A percentile compares a stretch with the other conserved stretches of the same genome.
Evolutionary conservation across 2,888 invertebrate species (phyloP).

Genomic region (Polydrusus pterygomalis): DNA sequence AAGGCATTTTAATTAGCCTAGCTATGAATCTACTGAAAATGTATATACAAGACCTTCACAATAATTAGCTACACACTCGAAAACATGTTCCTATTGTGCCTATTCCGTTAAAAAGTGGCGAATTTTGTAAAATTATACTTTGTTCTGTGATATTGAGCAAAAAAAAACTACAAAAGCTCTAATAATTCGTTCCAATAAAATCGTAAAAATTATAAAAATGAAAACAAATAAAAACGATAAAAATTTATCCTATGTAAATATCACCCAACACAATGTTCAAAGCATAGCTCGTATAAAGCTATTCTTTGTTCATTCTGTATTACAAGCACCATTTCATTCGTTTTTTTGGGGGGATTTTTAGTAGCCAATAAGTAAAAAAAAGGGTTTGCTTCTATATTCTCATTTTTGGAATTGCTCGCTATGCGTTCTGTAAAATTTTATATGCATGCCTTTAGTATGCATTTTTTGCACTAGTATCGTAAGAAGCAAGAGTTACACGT

Average conservation of each 20-base stretch:
- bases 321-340: slow-evolving; percentile 15
- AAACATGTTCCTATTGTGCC: no score
- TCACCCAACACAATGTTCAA: slow-evolving; percentile 14
- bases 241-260: slow-evolving; percentile 8
- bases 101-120: no score
- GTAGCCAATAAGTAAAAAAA: not conserved
- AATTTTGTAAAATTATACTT: no score
- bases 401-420: no score
- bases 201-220: not conserved
- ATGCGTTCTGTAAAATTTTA: no score
- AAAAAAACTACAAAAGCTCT: not conserved
- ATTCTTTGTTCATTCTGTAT: slow-evolving; percentile 8
- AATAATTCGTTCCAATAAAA: not conserved
- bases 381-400: not conserved
- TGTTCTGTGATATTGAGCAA: not conserved
- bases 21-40: no score
- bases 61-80: not conserved
- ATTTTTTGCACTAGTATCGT: no score
- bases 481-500: no score
- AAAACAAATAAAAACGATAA: not conserved
- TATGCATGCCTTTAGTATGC: no score
- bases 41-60: not conserved
- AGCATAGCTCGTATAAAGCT: slow-evolving; percentile 4
- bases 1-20: no score
- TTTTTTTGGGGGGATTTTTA: not conserved